These are phyloP conservation scores for Melanotaenia nigrans DNA, from an alignment of 2,797 vertebrate species.

Conservation along the genomic window DNA sequence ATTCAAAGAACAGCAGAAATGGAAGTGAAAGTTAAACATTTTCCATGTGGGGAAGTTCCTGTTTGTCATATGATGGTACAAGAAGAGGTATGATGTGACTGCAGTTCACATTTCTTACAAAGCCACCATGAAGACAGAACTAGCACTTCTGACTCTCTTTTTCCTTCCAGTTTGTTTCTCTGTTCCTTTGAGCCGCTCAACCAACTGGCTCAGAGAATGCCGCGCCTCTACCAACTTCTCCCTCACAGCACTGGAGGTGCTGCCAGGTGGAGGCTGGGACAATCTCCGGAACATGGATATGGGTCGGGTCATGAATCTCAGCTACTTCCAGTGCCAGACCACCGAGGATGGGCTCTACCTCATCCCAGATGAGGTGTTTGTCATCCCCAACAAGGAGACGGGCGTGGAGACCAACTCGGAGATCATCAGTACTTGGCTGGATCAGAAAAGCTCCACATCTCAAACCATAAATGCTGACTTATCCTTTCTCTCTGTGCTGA, in stretches of 20 bases:
- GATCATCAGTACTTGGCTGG: conserved; percentile 88
- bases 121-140: conserved; percentile 56
- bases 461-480: conserved; percentile 85
- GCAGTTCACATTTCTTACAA: neutral
- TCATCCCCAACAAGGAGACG: conserved; percentile 89
- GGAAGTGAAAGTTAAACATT: neutral
- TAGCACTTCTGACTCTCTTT: conserved; percentile 52
- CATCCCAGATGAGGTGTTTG: conserved; percentile 89
- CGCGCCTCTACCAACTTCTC: conserved; percentile 70
- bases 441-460: conserved; percentile 86
- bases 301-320: conserved; percentile 88
- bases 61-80: conserved; percentile 34
- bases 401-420: conserved; percentile 89
- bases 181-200: conserved; percentile 55
- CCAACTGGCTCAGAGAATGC: conserved; percentile 82
- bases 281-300: conserved; percentile 91
- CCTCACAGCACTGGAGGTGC: conserved; percentile 85
- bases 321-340: conserved; percentile 87
- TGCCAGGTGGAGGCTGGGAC: conserved; percentile 93
- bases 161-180: conserved; percentile 53
- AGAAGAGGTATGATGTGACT: conserved; percentile 27
- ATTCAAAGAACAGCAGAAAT: neutral
- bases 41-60: neutral
- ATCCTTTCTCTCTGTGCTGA: conserved; percentile 80
- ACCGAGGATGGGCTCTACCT: conserved; percentile 89